Conservation (phyloP, 2,797 vertebrate species). For the Gadopsis bispinosus region DNA sequence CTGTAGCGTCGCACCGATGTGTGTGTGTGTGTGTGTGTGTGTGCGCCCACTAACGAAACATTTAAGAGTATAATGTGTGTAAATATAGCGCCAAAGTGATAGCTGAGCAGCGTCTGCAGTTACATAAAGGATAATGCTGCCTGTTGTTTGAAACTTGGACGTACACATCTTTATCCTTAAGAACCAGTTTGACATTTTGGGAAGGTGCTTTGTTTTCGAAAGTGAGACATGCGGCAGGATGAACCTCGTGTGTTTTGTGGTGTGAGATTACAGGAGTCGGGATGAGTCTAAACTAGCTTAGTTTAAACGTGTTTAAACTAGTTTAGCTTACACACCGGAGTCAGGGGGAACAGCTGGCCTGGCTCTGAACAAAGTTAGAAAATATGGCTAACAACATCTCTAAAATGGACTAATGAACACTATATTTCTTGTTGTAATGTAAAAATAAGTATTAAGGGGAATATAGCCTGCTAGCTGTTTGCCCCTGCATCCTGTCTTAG, state of each 20-base stretch:
- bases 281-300: not conserved
- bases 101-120: not conserved
- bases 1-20: conserved; percentile 11
- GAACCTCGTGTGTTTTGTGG: not conserved
- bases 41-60: conserved; percentile 12
- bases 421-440: not conserved
- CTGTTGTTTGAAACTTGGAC: not conserved
- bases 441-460: not conserved
- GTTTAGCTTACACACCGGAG: no score
- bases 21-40: conserved; percentile 12
- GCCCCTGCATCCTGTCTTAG: not conserved
- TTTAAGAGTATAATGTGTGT: not conserved
- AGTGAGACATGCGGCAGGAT: not conserved
- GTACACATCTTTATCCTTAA: not conserved
- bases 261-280: not conserved
- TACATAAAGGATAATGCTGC: not conserved
- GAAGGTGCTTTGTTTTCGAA: not conserved
- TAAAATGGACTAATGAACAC: not conserved
- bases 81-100: conserved; percentile 6
- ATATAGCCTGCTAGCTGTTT: not conserved
- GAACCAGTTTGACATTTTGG: not conserved
- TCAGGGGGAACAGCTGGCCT: not conserved
- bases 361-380: not conserved
- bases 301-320: no score
- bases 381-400: not conserved